A percentile compares a stretch with the other conserved stretches of the same genome.
Evolutionary conservation across 2,888 invertebrate genomes (phyloP).

Genomic region (Dolichopus griseipennis): DNA sequence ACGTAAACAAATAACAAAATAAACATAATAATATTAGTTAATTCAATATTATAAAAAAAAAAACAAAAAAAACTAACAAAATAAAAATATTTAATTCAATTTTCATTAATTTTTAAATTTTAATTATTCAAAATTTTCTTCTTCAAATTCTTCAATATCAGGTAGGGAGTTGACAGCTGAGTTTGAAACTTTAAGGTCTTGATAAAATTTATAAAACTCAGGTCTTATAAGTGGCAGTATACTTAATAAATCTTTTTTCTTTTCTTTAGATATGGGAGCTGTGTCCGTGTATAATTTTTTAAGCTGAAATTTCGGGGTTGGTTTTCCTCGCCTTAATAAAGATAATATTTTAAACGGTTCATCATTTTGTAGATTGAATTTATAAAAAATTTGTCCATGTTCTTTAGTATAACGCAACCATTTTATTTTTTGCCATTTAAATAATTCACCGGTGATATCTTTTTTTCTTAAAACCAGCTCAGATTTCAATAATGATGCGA

Average conservation of each 20-base stretch:
- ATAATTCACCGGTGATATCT: conserved; percentile 9
- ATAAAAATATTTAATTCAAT: no score
- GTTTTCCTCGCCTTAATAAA: not conserved
- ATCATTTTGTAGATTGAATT: not conserved
- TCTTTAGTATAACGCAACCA: conserved; percentile 7
- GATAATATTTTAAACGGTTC: not conserved
- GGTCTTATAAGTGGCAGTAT: conserved; percentile 9
- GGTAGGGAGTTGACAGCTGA: not conserved
- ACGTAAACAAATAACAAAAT: no score
- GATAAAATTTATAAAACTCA: conserved; percentile 8
- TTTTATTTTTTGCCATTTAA: conserved; percentile 13
- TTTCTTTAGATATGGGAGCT: conserved; percentile 8
- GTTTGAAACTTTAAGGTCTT: not conserved
- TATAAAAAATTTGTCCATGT: conserved; percentile 10
- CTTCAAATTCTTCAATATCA: conserved; percentile 5
- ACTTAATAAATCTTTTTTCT: conserved; percentile 9
- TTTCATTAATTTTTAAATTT: no score
- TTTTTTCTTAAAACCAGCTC: conserved; percentile 12
- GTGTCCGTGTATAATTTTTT: conserved; percentile 12
- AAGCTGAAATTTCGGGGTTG: not conserved
- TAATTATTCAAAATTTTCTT: not conserved
- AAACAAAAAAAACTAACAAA: no score
- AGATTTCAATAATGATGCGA: conserved; percentile 8
- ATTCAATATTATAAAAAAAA: no score
- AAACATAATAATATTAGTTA: no score